Conservation (phyloP, 1,140 invertebrate genomes). For the Pantala flavescens region DNA sequence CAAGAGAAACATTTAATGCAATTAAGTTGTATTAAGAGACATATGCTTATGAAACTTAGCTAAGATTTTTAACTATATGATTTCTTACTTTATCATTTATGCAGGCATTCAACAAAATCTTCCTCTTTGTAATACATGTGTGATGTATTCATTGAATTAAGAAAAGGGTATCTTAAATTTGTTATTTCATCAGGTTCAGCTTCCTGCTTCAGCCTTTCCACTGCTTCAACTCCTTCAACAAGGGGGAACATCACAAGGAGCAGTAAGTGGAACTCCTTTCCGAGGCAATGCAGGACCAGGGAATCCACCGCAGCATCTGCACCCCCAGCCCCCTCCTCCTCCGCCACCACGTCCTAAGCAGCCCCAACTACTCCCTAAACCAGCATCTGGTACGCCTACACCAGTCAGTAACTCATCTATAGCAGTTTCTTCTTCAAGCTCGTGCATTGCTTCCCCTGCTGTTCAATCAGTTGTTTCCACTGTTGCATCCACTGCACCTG, state of each 20-base stretch:
- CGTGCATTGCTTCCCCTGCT: constrained; percentile 18
- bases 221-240: not conserved
- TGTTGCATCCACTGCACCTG: not conserved
- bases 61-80: no score
- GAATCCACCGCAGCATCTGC: not conserved
- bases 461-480: constrained; percentile 12
- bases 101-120: no score
- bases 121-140: not conserved
- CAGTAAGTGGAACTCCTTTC: not conserved
- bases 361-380: constrained; percentile 33
- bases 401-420: constrained; percentile 19
- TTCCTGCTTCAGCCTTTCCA: not conserved
- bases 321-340: not conserved
- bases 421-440: constrained; percentile 19
- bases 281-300: constrained; percentile 14
- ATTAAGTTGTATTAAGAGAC: no score
- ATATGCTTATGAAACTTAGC: no score
- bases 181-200: not conserved
- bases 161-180: not conserved
- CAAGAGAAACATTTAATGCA: no score
- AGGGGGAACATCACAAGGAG: not conserved
- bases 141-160: not conserved
- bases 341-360: constrained; percentile 26
- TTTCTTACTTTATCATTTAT: no score
- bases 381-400: constrained; percentile 21